Evolutionary conservation across 2,888 invertebrate species (phyloP).

Genomic region (Chrysomela aeneicollis): DNA sequence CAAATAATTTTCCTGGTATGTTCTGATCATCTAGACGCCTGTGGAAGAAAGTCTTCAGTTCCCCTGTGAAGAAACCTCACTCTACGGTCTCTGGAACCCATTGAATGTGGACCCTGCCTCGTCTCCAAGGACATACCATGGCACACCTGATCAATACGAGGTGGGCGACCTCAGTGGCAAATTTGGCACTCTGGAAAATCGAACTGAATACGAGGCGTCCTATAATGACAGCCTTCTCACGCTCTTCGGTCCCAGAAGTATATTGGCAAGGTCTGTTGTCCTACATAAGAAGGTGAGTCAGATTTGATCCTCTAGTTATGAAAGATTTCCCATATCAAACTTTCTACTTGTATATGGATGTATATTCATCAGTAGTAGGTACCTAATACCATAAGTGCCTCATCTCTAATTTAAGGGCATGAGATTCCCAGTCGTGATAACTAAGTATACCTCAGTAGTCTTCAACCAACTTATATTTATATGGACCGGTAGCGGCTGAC

Average conservation of each 20-base stretch:
- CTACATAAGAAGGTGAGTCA: conserved; percentile 73
- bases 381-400: no score
- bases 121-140: conserved; percentile 66
- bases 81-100: conserved; percentile 91
- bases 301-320: no score
- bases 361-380: no score
- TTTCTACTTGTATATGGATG: no score
- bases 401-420: no score
- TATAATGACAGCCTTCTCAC: conserved; percentile 85
- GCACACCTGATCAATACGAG: conserved; percentile 86
- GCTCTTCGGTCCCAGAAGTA: conserved; percentile 81
- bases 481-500: no score
- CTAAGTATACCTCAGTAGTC: no score
- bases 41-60: conserved; percentile 85
- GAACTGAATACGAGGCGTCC: conserved; percentile 65
- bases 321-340: no score
- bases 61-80: conserved; percentile 83
- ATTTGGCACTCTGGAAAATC: conserved; percentile 78
- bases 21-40: conserved; percentile 72
- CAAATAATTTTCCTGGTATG: no score
- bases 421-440: no score
- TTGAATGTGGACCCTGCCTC: conserved; percentile 71
- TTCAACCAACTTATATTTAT: no score
- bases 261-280: conserved; percentile 86
- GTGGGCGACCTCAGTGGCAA: conserved; percentile 88